phyloP scores from a whole-genome alignment of 2,113 vertebrate genomes.

The Aix galericulata region DNA sequence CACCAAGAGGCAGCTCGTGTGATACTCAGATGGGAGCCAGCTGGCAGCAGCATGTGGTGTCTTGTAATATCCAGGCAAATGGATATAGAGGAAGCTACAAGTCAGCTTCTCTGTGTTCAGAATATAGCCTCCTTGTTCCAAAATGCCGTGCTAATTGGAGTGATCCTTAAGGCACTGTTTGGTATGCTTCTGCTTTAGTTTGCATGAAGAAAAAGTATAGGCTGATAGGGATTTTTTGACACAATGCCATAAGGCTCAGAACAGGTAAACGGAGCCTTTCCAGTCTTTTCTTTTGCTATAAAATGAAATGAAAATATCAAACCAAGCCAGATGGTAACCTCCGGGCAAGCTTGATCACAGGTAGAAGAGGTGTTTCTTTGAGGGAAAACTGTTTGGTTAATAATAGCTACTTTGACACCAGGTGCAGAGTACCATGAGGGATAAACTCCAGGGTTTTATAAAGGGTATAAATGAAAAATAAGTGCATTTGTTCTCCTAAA shows the following conservation, averaged over 20 bases:
- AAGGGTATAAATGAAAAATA: neutral
- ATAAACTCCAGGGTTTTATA: neutral
- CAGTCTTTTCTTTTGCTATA: neutral
- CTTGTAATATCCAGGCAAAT: neutral
- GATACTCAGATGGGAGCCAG: neutral
- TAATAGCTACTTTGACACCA: neutral
- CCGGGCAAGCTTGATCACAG: neutral
- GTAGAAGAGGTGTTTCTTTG: neutral
- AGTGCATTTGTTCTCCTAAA: neutral
- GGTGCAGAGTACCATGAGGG: neutral
- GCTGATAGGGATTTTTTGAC: neutral
- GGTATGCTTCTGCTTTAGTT: neutral
- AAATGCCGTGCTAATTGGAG: neutral
- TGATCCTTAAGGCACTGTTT: neutral
- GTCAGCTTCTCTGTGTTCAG: neutral
- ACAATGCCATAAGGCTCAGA: neutral
- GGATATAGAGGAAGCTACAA: neutral
- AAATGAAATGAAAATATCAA: neutral
- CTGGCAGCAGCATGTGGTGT: neutral
- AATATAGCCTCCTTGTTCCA: neutral
- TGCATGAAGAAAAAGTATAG: neutral
- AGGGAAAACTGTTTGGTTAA: neutral
- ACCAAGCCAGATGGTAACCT: neutral
- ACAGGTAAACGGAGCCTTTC: neutral
- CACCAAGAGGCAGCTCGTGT: neutral